These are phyloP conservation scores for Zaprionus nigranus DNA, from an alignment of 1,140 invertebrate genomes.

Conservation along the genomic window DNA sequence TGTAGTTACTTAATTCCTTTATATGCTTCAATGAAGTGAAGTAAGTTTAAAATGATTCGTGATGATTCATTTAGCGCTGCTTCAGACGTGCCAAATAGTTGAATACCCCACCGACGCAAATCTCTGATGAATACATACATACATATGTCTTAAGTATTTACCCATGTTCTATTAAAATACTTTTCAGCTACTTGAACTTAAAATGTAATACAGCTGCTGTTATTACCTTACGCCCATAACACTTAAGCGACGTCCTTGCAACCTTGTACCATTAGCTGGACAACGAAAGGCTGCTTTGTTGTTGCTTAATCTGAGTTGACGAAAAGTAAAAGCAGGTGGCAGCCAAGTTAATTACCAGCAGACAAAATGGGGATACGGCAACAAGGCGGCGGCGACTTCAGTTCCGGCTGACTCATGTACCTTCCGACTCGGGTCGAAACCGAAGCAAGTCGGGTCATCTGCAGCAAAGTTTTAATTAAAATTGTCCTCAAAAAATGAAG, in stretches of 20 bases:
- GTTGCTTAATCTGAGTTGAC: slow-evolving; percentile 12
- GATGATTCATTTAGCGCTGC: neutral
- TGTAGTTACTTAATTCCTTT: no score
- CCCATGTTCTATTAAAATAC: no score
- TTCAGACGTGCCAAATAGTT: no score
- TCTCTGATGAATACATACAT: no score
- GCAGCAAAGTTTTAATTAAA: slow-evolving; percentile 58
- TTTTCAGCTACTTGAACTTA: no score
- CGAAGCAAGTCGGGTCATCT: slow-evolving; percentile 21
- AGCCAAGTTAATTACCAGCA: slow-evolving; percentile 41
- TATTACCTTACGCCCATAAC: neutral
- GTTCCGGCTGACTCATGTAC: slow-evolving; percentile 9
- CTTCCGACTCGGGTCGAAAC: slow-evolving; percentile 5
- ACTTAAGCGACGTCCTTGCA: slow-evolving; percentile 23
- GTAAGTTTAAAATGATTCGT: fast-evolving
- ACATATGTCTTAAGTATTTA: no score
- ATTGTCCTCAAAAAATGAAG: slow-evolving; percentile 30
- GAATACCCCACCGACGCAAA: no score
- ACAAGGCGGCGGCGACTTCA: slow-evolving; percentile 2
- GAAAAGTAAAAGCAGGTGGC: slow-evolving; percentile 20
- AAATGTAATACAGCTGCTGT: slow-evolving; percentile 10
- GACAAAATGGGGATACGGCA: neutral
- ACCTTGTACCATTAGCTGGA: slow-evolving; percentile 11
- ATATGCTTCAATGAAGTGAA: no score
- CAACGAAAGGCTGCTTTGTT: slow-evolving; percentile 26